These are phyloP conservation scores for Pangasius krempfi DNA, from an alignment of 2,797 vertebrate genomes.

Conservation along the genomic window DNA sequence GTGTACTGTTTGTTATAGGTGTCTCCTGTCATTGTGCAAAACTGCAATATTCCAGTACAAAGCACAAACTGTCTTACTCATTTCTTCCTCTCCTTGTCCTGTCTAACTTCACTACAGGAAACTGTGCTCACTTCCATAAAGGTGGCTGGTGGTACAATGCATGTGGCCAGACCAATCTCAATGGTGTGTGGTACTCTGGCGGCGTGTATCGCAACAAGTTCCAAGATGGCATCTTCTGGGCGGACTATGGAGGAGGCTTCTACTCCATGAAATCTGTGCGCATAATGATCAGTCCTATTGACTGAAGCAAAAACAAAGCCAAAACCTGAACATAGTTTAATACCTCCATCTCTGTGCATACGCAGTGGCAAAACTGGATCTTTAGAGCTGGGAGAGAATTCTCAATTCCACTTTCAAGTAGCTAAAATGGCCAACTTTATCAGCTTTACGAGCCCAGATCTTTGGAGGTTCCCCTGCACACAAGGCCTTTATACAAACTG, in stretches of 20 bases:
- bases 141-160: conserved; percentile 99
- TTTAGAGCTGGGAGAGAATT: neutral
- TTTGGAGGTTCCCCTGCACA: neutral
- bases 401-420: neutral
- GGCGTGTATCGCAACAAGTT: conserved; percentile 96
- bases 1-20: neutral
- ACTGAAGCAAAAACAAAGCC: conserved; percentile 59
- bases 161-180: conserved; percentile 95
- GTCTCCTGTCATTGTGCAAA: neutral
- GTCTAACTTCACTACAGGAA: conserved; percentile 75
- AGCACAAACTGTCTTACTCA: neutral
- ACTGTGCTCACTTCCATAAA: conserved; percentile 97
- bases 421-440: neutral
- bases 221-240: conserved; percentile 98
- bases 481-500: neutral
- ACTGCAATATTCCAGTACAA: neutral
- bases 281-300: conserved; percentile 89
- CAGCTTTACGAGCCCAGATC: neutral
- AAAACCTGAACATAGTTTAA: conserved; percentile 30
- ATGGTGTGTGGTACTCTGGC: conserved; percentile 97
- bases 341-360: neutral
- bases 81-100: neutral
- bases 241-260: conserved; percentile 94
- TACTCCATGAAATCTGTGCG: conserved; percentile 90
- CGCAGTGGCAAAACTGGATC: neutral